Percentiles rank a stretch among this genome's conserved stretches.
Evolutionary conservation across 64 coral and sea anemone species (phyloP).

Genomic region (Stichodactyla mertensii): DNA sequence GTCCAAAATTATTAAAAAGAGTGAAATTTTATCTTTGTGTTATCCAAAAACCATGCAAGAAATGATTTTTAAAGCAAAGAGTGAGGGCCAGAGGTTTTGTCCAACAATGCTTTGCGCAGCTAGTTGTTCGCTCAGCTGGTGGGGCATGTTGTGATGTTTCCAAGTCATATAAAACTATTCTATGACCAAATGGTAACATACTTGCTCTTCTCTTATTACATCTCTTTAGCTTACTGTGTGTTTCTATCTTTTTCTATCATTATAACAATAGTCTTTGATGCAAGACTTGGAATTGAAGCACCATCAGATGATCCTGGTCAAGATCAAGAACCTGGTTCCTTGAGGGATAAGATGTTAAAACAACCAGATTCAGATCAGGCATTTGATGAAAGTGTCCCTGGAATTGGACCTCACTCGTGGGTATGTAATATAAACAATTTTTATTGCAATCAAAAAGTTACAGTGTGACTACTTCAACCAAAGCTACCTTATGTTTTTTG

Average conservation of each 20-base stretch:
- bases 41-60: too few species aligned
- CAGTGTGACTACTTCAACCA: too few species aligned
- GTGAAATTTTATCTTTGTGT: too few species aligned
- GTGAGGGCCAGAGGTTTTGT: too few species aligned
- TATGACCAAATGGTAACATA: not conserved
- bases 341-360: slow-evolving; percentile 71
- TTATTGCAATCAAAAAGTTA: too few species aligned
- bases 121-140: too few species aligned
- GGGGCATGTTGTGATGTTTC: too few species aligned
- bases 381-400: not conserved
- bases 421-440: not conserved
- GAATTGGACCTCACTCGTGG: slow-evolving; percentile 15
- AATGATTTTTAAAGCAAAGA: too few species aligned
- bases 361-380: slow-evolving; percentile 7
- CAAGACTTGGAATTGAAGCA: not conserved
- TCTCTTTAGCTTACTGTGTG: not conserved
- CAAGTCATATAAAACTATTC: too few species aligned
- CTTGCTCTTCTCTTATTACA: not conserved
- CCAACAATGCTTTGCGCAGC: too few species aligned
- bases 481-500: too few species aligned
- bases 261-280: not conserved
- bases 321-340: slow-evolving; percentile 15
- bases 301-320: slow-evolving; percentile 3
- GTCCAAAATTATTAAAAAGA: too few species aligned
- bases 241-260: not conserved